A percentile compares a stretch with the other conserved stretches of the same genome.
Evolutionary conservation across 23 tunicate species (phyloP).

Genomic region (Corella eumyota): DNA sequence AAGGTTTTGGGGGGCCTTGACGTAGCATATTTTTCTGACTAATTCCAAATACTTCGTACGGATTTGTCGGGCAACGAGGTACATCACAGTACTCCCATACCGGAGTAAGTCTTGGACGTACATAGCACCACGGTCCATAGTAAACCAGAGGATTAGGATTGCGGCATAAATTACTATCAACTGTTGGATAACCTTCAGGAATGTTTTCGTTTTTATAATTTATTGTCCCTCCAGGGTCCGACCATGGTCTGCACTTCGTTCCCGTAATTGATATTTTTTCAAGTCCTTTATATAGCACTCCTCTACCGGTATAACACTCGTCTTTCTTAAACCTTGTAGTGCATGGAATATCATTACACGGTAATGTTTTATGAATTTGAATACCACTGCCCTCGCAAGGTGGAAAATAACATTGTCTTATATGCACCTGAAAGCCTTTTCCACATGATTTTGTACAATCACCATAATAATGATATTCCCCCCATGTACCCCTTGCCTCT

Average conservation of each 20-base stretch:
- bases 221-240: too few relatives aligned
- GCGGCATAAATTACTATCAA: conserved; percentile 48
- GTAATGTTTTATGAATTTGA: conserved; percentile 5
- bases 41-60: conserved; percentile 35
- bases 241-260: conserved; percentile 17
- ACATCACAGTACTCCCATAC: conserved; percentile 59
- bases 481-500: conserved; percentile 55
- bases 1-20: conserved; percentile 4
- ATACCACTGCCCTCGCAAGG: conserved; percentile 54
- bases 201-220: background rate
- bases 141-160: conserved; percentile 46
- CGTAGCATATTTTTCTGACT: background rate
- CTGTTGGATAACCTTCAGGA: conserved; percentile 26
- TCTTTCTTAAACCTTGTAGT: conserved; percentile 13
- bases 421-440: conserved; percentile 26
- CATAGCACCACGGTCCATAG: conserved; percentile 57
- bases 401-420: conserved; percentile 29
- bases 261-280: conserved; percentile 9
- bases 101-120: background rate
- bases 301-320: conserved; percentile 58
- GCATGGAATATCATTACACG: conserved; percentile 56
- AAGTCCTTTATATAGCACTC: conserved; percentile 45
- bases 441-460: conserved; percentile 66
- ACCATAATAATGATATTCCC: conserved; percentile 29
- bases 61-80: conserved; percentile 32